phyloP scores from a whole-genome alignment of 2,888 invertebrate genomes.

The Drosophila diplacantha region DNA sequence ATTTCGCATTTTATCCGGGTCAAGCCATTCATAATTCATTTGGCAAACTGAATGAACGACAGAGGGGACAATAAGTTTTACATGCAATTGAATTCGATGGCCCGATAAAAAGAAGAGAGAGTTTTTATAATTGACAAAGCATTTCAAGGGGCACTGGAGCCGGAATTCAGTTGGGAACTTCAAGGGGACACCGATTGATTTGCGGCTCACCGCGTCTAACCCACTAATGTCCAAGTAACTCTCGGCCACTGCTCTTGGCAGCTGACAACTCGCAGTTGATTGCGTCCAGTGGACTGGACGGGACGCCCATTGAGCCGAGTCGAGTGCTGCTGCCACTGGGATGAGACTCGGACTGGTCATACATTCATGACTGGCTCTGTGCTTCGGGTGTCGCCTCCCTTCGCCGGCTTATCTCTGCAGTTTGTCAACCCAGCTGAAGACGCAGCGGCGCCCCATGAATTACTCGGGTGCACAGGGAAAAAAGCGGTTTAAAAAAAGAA shows the following conservation, averaged over 20 bases:
- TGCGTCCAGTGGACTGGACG: constrained; percentile 44
- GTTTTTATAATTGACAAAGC: constrained; percentile 43
- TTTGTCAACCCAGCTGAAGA: constrained; percentile 39
- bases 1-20: constrained; percentile 8
- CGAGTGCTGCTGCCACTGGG: constrained; percentile 8
- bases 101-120: constrained; percentile 18
- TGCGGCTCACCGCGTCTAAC: constrained; percentile 29
- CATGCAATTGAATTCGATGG: constrained; percentile 49
- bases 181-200: constrained; percentile 48
- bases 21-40: constrained; percentile 22
- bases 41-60: constrained; percentile 20
- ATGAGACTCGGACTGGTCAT: constrained; percentile 20
- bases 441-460: constrained; percentile 48
- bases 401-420: constrained; percentile 46
- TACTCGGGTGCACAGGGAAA: constrained; percentile 29
- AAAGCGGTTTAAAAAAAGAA: background rate
- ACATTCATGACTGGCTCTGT: constrained; percentile 36
- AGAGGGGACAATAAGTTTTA: constrained; percentile 29
- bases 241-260: constrained; percentile 22
- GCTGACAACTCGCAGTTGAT: constrained; percentile 59
- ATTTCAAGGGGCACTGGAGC: constrained; percentile 14
- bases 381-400: constrained; percentile 8
- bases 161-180: constrained; percentile 30
- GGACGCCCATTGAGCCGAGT: constrained; percentile 32
- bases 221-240: constrained; percentile 10